Conservation (phyloP, 2,888 invertebrate genomes). For the Lottia scabra region DNA sequence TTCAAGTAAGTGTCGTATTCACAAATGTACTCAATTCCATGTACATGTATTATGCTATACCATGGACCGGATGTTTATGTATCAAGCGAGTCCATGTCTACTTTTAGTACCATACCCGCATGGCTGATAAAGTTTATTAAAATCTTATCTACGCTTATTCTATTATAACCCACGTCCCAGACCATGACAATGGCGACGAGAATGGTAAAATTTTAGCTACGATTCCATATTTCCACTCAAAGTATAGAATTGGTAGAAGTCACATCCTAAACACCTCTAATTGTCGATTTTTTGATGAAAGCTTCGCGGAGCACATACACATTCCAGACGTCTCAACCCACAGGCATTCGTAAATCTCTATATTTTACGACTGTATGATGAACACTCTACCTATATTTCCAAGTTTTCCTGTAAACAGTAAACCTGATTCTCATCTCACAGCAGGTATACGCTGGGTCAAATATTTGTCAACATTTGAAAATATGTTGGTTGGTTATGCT, state of each 20-base stretch:
- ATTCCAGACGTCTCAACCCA: too few relatives aligned
- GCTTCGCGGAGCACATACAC: not conserved
- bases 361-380: not conserved
- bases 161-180: too few relatives aligned
- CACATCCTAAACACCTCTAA: not conserved
- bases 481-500: conserved; percentile 11
- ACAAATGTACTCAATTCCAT: too few relatives aligned
- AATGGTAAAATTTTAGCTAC: not conserved
- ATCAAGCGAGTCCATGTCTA: too few relatives aligned
- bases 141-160: too few relatives aligned
- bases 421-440: not conserved
- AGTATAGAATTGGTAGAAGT: not conserved
- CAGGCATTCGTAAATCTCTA: not conserved
- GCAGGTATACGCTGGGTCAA: conserved; percentile 22
- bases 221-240: not conserved
- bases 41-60: too few relatives aligned
- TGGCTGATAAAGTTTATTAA: too few relatives aligned
- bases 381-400: conserved; percentile 10
- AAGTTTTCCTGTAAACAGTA: conserved; percentile 14
- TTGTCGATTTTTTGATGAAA: not conserved
- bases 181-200: too few relatives aligned
- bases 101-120: too few relatives aligned
- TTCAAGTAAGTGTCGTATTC: too few relatives aligned
- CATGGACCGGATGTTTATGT: too few relatives aligned
- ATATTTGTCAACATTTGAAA: conserved; percentile 21